A percentile compares a stretch with the other conserved stretches of the same genome.
These are phyloP conservation scores for Endomychus coccineus DNA, from an alignment of 2,888 invertebrate species.

Conservation along the genomic window DNA sequence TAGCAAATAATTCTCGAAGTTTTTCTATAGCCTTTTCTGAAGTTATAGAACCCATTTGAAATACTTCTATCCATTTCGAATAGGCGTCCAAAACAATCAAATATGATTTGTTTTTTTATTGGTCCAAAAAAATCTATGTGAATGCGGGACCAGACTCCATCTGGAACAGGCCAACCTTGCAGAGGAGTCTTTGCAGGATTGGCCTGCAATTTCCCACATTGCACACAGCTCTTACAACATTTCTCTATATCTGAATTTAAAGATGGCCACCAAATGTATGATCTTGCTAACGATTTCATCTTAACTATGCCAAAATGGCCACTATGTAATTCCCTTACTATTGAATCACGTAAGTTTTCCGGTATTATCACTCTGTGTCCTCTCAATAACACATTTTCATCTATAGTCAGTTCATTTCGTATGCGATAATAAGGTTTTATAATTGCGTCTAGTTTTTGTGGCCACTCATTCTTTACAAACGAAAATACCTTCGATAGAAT, in stretches of 20 bases:
- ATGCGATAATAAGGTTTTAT: slow-evolving; percentile 10
- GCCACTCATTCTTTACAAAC: not conserved
- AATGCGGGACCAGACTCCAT: slow-evolving; percentile 2
- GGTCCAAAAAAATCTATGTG: slow-evolving; percentile 8
- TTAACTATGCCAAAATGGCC: slow-evolving; percentile 5
- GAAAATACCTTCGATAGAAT: not conserved
- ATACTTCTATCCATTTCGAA: slow-evolving; percentile 21
- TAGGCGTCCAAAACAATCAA: slow-evolving; percentile 17
- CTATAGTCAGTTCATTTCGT: slow-evolving; percentile 9
- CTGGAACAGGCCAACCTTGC: slow-evolving; percentile 1
- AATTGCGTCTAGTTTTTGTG: not conserved
- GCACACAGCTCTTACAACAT: slow-evolving; percentile 9
- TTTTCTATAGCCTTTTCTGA: slow-evolving; percentile 12
- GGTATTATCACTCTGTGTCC: slow-evolving; percentile 9
- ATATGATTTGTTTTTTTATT: slow-evolving; percentile 17
- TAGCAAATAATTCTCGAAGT: slow-evolving; percentile 16
- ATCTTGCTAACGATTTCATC: slow-evolving; percentile 4
- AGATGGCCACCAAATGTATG: slow-evolving; percentile 17
- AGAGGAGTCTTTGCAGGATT: not conserved
- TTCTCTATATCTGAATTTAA: slow-evolving; percentile 17
- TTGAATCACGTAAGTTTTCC: slow-evolving; percentile 3
- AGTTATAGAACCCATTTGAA: slow-evolving; percentile 15
- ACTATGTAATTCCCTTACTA: slow-evolving; percentile 5
- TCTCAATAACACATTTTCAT: slow-evolving; percentile 11
- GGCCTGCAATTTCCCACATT: slow-evolving; percentile 3